Evolutionary conservation across 2,888 invertebrate genomes (phyloP).

Genomic region (Eristalinus sepulchralis): DNA sequence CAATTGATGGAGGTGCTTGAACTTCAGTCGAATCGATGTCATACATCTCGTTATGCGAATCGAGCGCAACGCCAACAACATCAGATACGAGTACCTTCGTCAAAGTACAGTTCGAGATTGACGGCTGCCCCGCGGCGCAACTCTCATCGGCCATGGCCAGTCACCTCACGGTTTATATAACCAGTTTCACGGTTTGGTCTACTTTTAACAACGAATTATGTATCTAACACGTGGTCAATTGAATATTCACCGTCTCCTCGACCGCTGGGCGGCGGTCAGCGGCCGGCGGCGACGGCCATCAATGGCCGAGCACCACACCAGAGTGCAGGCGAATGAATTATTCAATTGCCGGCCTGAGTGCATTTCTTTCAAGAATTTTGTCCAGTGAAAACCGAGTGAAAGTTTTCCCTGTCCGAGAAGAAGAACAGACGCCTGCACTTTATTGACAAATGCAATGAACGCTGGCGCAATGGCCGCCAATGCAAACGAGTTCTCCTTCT

Average conservation of each 20-base stretch:
- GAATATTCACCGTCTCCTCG: neutral
- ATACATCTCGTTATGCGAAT: constrained; percentile 14
- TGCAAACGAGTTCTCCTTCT: neutral
- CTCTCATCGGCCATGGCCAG: neutral
- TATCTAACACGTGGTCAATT: constrained; percentile 7
- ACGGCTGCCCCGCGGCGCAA: neutral
- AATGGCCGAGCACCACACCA: neutral
- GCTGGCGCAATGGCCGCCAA: neutral
- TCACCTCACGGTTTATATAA: constrained; percentile 20
- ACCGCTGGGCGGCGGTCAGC: neutral
- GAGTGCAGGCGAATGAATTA: constrained; percentile 1
- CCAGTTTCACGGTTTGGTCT: constrained; percentile 7
- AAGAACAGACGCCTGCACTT: neutral
- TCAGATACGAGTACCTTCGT: neutral
- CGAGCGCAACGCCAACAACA: neutral
- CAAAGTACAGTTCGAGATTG: neutral
- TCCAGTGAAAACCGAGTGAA: neutral
- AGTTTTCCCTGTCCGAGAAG: neutral
- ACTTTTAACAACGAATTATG: constrained; percentile 7
- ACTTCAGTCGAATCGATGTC: constrained; percentile 28
- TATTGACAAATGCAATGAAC: neutral
- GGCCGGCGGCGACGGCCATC: neutral
- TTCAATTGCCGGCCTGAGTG: neutral
- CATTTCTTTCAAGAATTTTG: neutral
- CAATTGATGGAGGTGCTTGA: constrained; percentile 46